phyloP scores from a whole-genome alignment of 2,888 invertebrate genomes.

The Drosophila barbarae region DNA sequence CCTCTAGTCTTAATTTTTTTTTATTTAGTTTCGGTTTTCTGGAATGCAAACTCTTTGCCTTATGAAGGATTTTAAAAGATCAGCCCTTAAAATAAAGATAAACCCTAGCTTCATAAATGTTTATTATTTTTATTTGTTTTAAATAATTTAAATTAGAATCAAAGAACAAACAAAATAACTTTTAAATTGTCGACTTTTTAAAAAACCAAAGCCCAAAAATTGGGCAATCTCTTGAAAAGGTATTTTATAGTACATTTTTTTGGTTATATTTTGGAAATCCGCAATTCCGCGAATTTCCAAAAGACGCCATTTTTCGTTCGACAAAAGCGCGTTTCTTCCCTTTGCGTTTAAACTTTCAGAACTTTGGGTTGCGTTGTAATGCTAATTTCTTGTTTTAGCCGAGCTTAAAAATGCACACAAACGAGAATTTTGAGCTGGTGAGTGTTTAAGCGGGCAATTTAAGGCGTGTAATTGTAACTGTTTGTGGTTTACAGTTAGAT shows the following conservation, averaged over 20 bases:
- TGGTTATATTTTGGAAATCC: not conserved
- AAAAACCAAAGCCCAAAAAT: not conserved
- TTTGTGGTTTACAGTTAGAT: constrained; percentile 18
- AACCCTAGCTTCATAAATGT: not conserved
- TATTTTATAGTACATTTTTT: constrained; percentile 5
- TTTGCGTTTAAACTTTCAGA: not conserved
- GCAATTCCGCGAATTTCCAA: not conserved
- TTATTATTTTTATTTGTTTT: too few relatives aligned
- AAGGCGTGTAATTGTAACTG: not conserved
- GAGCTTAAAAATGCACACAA: constrained; percentile 1
- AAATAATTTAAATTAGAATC: too few relatives aligned
- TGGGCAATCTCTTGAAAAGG: not conserved
- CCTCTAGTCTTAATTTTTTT: too few relatives aligned
- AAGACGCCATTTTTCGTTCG: not conserved
- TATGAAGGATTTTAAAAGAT: not conserved
- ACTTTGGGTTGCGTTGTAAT: not conserved
- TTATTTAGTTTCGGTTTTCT: too few relatives aligned
- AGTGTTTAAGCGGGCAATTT: not conserved
- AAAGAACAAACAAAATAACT: too few relatives aligned
- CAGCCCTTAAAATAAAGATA: not conserved
- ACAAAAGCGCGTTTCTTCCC: not conserved
- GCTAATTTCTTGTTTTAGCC: not conserved
- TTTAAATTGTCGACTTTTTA: not conserved
- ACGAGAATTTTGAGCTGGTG: constrained; percentile 12
- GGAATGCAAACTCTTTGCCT: not conserved